These are phyloP conservation scores for Ptychobarbus kaznakovi DNA, from an alignment of 2,797 vertebrate species.

Conservation along the genomic window DNA sequence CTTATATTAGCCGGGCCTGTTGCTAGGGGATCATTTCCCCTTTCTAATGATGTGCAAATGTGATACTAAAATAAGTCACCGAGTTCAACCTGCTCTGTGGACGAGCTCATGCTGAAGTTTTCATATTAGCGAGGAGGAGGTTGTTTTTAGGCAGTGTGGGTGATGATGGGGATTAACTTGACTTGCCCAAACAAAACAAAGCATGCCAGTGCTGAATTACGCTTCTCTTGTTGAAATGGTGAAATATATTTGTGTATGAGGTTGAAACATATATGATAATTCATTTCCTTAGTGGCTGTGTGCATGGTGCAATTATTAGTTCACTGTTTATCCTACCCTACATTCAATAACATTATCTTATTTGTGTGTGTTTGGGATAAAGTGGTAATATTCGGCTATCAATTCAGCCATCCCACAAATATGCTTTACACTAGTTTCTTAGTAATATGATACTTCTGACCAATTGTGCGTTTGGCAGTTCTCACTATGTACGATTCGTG, in stretches of 20 bases:
- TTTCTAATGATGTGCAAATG: background rate
- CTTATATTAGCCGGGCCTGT: conserved; percentile 25
- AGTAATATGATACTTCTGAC: background rate
- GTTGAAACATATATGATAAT: background rate
- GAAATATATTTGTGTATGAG: background rate
- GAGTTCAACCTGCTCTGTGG: conserved; percentile 16
- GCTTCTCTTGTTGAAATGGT: background rate
- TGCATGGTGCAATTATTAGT: background rate
- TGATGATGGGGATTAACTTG: conserved; percentile 7
- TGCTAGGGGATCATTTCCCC: background rate
- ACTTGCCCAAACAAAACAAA: conserved; percentile 18
- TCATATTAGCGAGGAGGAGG: background rate
- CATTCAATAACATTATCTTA: background rate
- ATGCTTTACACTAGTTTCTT: conserved; percentile 6
- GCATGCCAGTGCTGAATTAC: background rate
- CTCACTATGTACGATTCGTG: background rate
- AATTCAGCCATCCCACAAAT: background rate
- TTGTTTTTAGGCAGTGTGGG: conserved; percentile 19
- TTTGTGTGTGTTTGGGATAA: background rate
- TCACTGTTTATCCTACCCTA: background rate
- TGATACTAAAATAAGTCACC: conserved; percentile 5
- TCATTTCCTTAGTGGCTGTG: background rate
- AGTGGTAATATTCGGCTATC: background rate
- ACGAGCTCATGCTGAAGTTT: conserved; percentile 31
- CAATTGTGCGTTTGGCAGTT: conserved; percentile 11